Conservation (phyloP, 2,113 vertebrate species). For the Andinoacara biseriatus region DNA sequence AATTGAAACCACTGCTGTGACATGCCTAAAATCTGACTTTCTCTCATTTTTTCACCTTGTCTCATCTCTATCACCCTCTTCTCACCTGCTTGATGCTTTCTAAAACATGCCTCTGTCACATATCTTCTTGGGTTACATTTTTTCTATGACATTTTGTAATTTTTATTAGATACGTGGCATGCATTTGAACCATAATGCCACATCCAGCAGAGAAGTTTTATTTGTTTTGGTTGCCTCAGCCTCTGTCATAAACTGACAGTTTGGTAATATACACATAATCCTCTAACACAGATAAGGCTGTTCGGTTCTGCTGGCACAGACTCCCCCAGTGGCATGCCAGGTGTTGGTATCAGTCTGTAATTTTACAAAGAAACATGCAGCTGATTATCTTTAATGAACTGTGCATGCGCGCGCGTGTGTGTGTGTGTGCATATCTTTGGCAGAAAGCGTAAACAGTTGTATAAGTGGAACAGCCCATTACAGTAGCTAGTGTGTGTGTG, state of each 20-base stretch:
- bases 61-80: background rate
- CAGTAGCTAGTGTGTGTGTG: background rate
- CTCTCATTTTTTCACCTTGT: background rate
- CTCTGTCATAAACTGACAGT: conserved; percentile 31
- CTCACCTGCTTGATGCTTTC: conserved; percentile 26
- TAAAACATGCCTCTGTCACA: background rate
- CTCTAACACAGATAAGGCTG: conserved; percentile 33
- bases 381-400: conserved; percentile 19
- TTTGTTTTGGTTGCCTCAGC: conserved; percentile 37
- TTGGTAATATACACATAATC: conserved; percentile 45
- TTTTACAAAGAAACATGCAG: conserved; percentile 19
- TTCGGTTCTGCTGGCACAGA: conserved; percentile 22
- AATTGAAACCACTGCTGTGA: conserved; percentile 16
- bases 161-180: conserved; percentile 24
- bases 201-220: conserved; percentile 23
- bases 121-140: background rate
- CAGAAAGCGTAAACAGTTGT: background rate
- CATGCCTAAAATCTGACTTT: conserved; percentile 22
- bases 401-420: background rate
- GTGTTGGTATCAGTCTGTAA: conserved; percentile 30
- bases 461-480: conserved; percentile 17
- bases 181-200: conserved; percentile 27
- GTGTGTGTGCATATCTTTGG: background rate
- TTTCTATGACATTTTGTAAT: conserved; percentile 31
- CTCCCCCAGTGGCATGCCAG: conserved; percentile 14